Evolutionary conservation across 30 jellyfish, hydroid and myxozoan species (phyloP).

Genomic region (Hydractinia symbiolongicarpus): DNA sequence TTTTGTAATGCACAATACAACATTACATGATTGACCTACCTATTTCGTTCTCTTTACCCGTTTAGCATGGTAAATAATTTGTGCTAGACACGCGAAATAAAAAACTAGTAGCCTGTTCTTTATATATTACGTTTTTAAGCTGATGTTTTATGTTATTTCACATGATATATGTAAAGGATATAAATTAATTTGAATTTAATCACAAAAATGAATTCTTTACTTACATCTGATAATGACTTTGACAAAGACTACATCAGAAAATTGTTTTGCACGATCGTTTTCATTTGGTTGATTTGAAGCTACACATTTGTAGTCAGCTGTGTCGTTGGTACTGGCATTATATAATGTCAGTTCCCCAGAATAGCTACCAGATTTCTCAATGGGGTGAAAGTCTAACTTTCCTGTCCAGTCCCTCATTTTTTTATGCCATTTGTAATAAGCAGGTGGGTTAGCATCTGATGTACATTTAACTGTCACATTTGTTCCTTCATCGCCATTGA

Average conservation of each 20-base stretch:
- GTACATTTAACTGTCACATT: slow-evolving; percentile 58
- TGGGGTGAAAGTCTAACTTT: neutral
- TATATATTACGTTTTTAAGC: no score
- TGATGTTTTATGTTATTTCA: no score
- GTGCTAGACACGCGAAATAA: no score
- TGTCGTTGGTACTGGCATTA: slow-evolving; percentile 36
- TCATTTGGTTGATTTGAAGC: slow-evolving; percentile 59
- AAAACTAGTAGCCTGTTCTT: no score
- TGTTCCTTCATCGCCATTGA: slow-evolving; percentile 48
- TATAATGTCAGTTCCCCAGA: slow-evolving; percentile 41
- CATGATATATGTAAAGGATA: no score
- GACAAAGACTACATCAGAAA: neutral
- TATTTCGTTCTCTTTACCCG: no score
- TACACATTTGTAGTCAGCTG: slow-evolving; percentile 58
- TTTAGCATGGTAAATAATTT: no score
- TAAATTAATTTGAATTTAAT: neutral
- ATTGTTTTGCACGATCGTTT: slow-evolving; percentile 19
- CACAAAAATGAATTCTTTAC: neutral
- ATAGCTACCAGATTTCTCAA: neutral
- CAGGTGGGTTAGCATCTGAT: slow-evolving; percentile 71
- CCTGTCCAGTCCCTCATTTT: slow-evolving; percentile 9
- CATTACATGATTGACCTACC: no score
- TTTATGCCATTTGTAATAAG: slow-evolving; percentile 52
- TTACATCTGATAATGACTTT: slow-evolving; percentile 27
- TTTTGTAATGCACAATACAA: no score